phyloP scores from a whole-genome alignment of 2,888 invertebrate species.

The Tiliacea citrago region DNA sequence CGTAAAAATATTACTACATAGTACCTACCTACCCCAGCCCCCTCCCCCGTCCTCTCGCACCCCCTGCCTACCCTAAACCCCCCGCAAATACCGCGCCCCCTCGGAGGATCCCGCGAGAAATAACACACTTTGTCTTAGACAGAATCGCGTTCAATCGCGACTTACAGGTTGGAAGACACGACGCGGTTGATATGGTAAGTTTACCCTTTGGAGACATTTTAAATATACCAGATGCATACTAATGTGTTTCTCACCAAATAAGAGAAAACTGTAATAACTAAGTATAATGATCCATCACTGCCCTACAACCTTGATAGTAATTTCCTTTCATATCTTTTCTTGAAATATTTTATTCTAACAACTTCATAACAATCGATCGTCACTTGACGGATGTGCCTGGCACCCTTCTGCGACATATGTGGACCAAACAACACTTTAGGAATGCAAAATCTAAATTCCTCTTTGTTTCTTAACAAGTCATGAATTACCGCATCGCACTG shows the following conservation, averaged over 20 bases:
- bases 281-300: not conserved
- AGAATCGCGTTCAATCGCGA: constrained; percentile 83
- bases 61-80: constrained; percentile 27
- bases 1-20: constrained; percentile 88
- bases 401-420: not conserved
- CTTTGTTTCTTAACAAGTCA: not conserved
- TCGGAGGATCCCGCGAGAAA: constrained; percentile 84
- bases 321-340: not conserved
- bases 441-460: not conserved
- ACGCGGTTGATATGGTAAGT: constrained; percentile 67
- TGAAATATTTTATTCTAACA: too few relatives aligned
- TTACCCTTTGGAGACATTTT: not conserved
- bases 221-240: not conserved
- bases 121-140: constrained; percentile 89
- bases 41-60: constrained; percentile 42
- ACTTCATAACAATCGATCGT: not conserved
- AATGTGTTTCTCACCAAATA: not conserved
- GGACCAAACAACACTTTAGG: not conserved
- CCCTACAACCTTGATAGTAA: not conserved
- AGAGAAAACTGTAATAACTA: not conserved
- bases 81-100: constrained; percentile 33
- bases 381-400: not conserved
- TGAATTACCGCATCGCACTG: constrained; percentile 43
- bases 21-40: constrained; percentile 56
- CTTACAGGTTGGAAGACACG: constrained; percentile 55